Conservation (phyloP, 2,888 invertebrate genomes). For the Diarsia brunnea region DNA sequence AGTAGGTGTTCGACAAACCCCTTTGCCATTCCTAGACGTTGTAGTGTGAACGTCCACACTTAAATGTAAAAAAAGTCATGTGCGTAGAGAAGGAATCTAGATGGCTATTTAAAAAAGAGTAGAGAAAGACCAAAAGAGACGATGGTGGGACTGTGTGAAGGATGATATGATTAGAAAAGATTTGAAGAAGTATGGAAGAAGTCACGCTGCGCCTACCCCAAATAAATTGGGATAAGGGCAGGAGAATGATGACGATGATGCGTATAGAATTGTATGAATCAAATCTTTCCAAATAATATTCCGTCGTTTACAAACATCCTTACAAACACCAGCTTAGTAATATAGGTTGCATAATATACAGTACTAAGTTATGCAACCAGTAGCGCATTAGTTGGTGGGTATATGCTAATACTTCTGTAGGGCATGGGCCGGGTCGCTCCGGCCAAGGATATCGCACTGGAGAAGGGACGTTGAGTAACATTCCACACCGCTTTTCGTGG, state of each 20-base stretch:
- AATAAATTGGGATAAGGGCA: too few species aligned
- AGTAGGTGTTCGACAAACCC: not conserved
- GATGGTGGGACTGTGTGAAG: too few species aligned
- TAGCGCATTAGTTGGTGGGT: conserved; percentile 65
- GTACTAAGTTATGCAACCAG: conserved; percentile 64
- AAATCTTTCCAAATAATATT: conserved; percentile 1
- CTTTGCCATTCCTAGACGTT: conserved; percentile 14
- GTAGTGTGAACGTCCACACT: not conserved
- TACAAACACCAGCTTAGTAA: conserved; percentile 40
- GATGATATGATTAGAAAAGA: too few species aligned
- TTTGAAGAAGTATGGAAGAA: too few species aligned
- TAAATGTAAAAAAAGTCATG: not conserved
- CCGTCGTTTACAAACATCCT: conserved; percentile 24
- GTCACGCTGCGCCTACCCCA: too few species aligned
- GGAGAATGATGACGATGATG: too few species aligned
- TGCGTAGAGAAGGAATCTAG: too few species aligned
- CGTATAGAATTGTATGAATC: not conserved
- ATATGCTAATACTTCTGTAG: conserved; percentile 73
- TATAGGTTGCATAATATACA: conserved; percentile 54
- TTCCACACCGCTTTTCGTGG: conserved; percentile 72
- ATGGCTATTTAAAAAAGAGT: too few species aligned
- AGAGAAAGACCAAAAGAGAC: too few species aligned
- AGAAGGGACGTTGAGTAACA: conserved; percentile 79
- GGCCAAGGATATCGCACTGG: conserved; percentile 76
- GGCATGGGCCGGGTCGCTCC: conserved; percentile 70